A percentile compares a stretch with the other conserved stretches of the same genome.
Evolutionary conservation across 2,113 vertebrate genomes (phyloP).

Genomic region (Sprattus sprattus): DNA sequence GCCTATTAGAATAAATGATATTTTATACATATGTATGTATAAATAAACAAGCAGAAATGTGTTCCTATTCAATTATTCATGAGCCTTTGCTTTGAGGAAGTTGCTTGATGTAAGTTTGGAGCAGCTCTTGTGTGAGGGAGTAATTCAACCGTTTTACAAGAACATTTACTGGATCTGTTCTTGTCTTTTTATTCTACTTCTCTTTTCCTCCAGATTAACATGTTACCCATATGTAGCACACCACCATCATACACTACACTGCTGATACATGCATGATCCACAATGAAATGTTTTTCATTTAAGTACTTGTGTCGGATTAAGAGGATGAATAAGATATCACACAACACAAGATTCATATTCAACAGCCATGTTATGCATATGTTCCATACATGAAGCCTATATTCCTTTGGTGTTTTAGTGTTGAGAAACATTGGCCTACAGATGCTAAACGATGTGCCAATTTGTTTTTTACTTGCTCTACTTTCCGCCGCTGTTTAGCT

Average conservation of each 20-base stretch:
- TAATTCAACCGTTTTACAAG: constrained; percentile 9
- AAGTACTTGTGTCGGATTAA: background rate
- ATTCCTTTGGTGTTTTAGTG: background rate
- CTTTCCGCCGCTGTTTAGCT: background rate
- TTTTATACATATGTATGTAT: constrained; percentile 81
- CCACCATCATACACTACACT: background rate
- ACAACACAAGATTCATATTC: background rate
- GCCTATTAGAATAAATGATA: constrained; percentile 81
- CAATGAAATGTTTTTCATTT: background rate
- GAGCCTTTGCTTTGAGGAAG: constrained; percentile 67
- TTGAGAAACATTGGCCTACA: background rate
- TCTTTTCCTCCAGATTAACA: background rate
- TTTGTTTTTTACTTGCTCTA: background rate
- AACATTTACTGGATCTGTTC: constrained; percentile 4
- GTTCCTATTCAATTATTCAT: constrained; percentile 75
- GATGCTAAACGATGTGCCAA: background rate
- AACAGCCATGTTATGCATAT: background rate
- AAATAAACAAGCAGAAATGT: constrained; percentile 77
- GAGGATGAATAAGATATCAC: background rate
- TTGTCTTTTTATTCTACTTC: background rate
- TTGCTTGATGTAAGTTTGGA: constrained; percentile 55
- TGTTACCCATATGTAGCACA: background rate
- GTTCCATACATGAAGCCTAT: background rate
- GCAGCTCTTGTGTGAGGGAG: background rate
- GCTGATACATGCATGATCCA: background rate